These are phyloP conservation scores for Thelaira solivaga DNA, from an alignment of 2,888 invertebrate species.

Conservation along the genomic window DNA sequence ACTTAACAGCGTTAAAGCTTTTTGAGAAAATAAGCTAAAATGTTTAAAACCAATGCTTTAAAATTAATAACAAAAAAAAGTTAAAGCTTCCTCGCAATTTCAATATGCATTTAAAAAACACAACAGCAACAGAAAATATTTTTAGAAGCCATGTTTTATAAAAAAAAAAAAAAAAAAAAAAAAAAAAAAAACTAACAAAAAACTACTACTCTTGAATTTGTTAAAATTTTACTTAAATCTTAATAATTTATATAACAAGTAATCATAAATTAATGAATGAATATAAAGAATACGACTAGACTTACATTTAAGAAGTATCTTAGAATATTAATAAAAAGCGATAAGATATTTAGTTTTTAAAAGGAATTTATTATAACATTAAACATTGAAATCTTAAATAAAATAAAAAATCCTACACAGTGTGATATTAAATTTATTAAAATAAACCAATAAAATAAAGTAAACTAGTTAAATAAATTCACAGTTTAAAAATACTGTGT, in stretches of 20 bases:
- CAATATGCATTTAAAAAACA: conserved; percentile 64
- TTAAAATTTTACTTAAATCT: conserved; percentile 65
- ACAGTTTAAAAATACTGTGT: conserved; percentile 44
- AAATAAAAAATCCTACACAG: conserved; percentile 75
- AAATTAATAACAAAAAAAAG: background rate
- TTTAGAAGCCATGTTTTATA: conserved; percentile 27
- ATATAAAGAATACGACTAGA: conserved; percentile 27
- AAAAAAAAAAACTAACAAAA: background rate
- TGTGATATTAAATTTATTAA: conserved; percentile 74
- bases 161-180: background rate
- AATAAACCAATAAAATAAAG: conserved; percentile 37
- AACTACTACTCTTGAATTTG: conserved; percentile 42
- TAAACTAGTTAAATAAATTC: conserved; percentile 53
- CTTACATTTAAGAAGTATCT: conserved; percentile 23
- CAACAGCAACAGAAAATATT: background rate
- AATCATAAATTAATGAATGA: conserved; percentile 49
- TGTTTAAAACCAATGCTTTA: background rate
- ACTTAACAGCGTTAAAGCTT: background rate
- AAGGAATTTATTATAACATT: conserved; percentile 19
- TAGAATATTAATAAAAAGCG: conserved; percentile 32
- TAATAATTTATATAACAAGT: background rate
- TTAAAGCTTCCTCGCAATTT: conserved; percentile 65
- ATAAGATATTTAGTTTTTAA: conserved; percentile 48
- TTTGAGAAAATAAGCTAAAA: background rate
- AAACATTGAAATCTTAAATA: conserved; percentile 34